Evolutionary conservation across 2,888 invertebrate species (phyloP).

Genomic region (Rhingia rostrata): DNA sequence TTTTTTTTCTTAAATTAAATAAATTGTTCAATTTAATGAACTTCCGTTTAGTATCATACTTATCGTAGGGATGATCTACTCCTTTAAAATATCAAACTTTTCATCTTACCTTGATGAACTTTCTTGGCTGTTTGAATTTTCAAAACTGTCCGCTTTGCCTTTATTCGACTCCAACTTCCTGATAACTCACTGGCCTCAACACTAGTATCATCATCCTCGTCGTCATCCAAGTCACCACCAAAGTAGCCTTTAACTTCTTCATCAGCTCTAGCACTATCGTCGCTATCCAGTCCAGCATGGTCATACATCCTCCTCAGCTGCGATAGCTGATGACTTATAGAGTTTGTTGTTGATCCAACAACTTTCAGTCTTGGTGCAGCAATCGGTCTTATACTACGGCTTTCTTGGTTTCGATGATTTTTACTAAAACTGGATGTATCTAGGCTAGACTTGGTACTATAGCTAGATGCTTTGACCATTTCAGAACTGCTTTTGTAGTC

Average conservation of each 20-base stretch:
- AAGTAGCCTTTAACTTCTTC: conserved; percentile 86
- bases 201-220: conserved; percentile 80
- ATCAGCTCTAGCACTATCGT: conserved; percentile 84
- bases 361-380: conserved; percentile 81
- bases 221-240: conserved; percentile 78
- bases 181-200: conserved; percentile 80
- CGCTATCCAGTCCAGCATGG: conserved; percentile 82
- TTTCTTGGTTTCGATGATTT: conserved; percentile 7
- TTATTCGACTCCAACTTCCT: conserved; percentile 85
- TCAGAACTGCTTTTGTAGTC: conserved; percentile 62
- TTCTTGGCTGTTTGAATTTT: conserved; percentile 78
- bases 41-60: conserved; percentile 26
- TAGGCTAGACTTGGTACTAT: conserved; percentile 49
- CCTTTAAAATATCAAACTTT: conserved; percentile 19
- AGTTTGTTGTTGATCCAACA: conserved; percentile 79
- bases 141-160: conserved; percentile 83
- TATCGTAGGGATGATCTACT: conserved; percentile 70
- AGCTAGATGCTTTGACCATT: conserved; percentile 68
- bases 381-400: conserved; percentile 75
- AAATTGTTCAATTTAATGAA: background rate
- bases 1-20: too few species aligned
- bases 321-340: conserved; percentile 81
- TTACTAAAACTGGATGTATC: conserved; percentile 11
- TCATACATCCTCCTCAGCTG: conserved; percentile 81
- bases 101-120: conserved; percentile 68